Evolutionary conservation across 2,113 vertebrate species (phyloP).

Genomic region (Gymnocephalus cernua): DNA sequence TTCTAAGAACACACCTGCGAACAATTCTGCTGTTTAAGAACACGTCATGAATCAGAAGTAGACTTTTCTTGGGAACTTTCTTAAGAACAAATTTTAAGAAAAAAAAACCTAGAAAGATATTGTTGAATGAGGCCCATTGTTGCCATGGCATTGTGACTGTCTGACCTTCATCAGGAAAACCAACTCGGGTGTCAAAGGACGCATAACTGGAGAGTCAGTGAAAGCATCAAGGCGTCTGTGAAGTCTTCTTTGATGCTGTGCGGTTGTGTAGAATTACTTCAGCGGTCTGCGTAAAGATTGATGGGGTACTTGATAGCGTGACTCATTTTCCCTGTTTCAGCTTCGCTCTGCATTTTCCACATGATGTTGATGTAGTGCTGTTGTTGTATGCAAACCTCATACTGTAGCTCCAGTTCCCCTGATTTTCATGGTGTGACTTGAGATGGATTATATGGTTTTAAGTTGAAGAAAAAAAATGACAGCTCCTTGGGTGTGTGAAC

Average conservation of each 20-base stretch:
- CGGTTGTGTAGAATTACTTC: conserved; percentile 54
- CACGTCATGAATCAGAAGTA: no score
- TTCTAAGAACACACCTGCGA: no score
- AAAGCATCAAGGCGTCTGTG: conserved; percentile 12
- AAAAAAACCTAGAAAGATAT: no score
- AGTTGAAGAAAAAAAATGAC: neutral
- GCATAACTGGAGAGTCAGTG: neutral
- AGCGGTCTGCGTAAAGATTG: conserved; percentile 40
- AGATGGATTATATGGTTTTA: neutral
- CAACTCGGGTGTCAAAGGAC: conserved; percentile 24
- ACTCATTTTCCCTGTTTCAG: conserved; percentile 51
- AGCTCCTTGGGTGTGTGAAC: neutral
- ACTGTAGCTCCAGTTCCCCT: neutral
- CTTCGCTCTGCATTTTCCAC: conserved; percentile 60
- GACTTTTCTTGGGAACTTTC: no score
- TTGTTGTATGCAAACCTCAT: conserved; percentile 83
- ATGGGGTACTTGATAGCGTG: conserved; percentile 42
- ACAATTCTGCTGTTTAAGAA: no score
- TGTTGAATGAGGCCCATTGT: no score
- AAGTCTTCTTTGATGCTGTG: conserved; percentile 43
- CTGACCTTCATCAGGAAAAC: conserved; percentile 11
- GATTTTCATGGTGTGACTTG: neutral
- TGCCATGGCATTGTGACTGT: neutral
- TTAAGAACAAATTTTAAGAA: no score
- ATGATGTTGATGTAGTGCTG: conserved; percentile 85